phyloP scores from a whole-genome alignment of 1,140 invertebrate genomes.

The Leptinotarsa texana region DNA sequence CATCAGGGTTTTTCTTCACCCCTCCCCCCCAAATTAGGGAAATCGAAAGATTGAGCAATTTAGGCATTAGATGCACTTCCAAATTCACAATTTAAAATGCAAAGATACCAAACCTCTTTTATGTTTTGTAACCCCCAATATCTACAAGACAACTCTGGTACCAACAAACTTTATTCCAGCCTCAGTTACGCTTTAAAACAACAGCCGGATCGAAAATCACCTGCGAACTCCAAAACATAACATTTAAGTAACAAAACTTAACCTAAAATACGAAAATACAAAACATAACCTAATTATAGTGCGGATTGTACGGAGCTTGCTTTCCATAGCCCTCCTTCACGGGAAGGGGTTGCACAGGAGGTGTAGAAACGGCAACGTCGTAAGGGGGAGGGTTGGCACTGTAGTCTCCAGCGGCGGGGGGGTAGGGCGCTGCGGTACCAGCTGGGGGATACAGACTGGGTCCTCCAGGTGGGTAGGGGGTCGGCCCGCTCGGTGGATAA shows the following conservation, averaged over 20 bases:
- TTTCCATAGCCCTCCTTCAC: conserved; percentile 36
- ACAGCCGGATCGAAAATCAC: too few relatives aligned
- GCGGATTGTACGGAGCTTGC: conserved; percentile 40
- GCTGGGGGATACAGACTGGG: background rate
- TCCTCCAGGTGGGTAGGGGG: background rate
- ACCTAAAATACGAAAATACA: background rate
- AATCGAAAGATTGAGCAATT: too few relatives aligned
- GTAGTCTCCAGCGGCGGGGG: conserved; percentile 11
- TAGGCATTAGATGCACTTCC: too few relatives aligned
- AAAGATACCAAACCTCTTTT: background rate
- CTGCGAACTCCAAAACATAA: background rate
- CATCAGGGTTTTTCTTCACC: too few relatives aligned
- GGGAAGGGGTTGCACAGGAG: conserved; percentile 27
- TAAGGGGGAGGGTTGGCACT: conserved; percentile 36
- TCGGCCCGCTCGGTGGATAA: background rate
- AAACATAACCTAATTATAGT: conserved; percentile 28
- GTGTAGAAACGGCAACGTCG: conserved; percentile 37
- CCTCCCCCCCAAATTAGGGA: too few relatives aligned
- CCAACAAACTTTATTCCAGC: background rate
- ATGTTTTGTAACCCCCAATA: background rate
- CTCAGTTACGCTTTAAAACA: background rate
- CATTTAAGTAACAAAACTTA: background rate
- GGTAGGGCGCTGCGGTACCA: background rate
- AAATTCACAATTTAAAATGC: too few relatives aligned
- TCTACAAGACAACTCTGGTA: background rate